Evolutionary conservation across 2,113 vertebrate species (phyloP).

Genomic region (Gobiocypris rarus): DNA sequence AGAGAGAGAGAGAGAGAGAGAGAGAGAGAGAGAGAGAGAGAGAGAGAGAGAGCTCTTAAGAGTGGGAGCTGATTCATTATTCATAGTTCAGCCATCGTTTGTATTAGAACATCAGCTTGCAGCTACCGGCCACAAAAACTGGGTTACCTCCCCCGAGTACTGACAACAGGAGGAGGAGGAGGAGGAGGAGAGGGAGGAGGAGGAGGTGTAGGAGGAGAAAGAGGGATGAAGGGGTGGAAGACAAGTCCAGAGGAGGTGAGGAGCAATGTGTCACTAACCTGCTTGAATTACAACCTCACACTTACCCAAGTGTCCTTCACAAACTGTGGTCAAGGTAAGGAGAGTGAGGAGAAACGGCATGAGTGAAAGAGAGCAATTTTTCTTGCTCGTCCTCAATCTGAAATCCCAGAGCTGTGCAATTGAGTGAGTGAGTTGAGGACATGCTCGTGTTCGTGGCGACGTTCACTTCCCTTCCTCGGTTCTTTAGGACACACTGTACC

Average conservation of each 20-base stretch:
- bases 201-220: slow-evolving; percentile 9
- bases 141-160: slow-evolving; percentile 78
- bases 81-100: slow-evolving; percentile 70
- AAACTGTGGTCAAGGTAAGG: slow-evolving; percentile 23
- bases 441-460: neutral
- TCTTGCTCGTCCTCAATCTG: slow-evolving; percentile 44
- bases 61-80: slow-evolving; percentile 71
- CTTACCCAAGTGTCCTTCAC: slow-evolving; percentile 34
- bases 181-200: slow-evolving; percentile 48
- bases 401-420: slow-evolving; percentile 13
- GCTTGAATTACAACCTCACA: slow-evolving; percentile 14
- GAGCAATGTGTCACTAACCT: slow-evolving; percentile 23
- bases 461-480: neutral
- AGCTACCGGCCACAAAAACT: slow-evolving; percentile 76
- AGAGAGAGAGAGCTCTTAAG: slow-evolving; percentile 9
- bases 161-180: slow-evolving; percentile 47
- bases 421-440: slow-evolving; percentile 42
- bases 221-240: slow-evolving; percentile 14
- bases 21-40: neutral
- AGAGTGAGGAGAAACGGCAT: neutral
- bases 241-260: slow-evolving; percentile 17
- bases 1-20: slow-evolving; percentile 1
- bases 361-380: slow-evolving; percentile 17
- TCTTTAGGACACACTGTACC: slow-evolving; percentile 38
- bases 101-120: slow-evolving; percentile 57